phyloP scores from a whole-genome alignment of 1,140 invertebrate genomes.

The Pseudomyrmex pallidus region DNA sequence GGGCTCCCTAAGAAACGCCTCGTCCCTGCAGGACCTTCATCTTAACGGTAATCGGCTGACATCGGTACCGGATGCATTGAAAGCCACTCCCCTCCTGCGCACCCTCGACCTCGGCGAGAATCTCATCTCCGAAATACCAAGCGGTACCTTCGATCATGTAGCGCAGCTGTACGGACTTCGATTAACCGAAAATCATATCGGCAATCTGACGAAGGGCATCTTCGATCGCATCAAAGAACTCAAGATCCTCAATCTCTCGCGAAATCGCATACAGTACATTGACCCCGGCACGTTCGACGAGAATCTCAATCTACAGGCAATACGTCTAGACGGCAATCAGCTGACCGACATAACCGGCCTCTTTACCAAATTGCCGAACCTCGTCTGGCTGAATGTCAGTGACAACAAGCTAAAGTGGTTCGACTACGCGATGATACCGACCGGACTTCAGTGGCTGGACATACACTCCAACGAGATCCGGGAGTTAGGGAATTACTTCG shows the following conservation, averaged over 20 bases:
- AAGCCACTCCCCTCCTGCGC: conserved; percentile 91
- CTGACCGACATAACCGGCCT: conserved; percentile 93
- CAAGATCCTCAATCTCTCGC: conserved; percentile 94
- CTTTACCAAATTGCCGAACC: conserved; percentile 93
- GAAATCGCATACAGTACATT: conserved; percentile 94
- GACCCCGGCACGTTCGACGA: conserved; percentile 94
- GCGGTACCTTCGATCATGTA: conserved; percentile 93
- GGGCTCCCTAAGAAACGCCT: conserved; percentile 93
- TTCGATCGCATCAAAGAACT: conserved; percentile 93
- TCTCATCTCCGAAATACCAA: conserved; percentile 92
- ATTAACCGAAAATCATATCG: conserved; percentile 94
- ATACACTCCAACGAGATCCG: conserved; percentile 94
- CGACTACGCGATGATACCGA: conserved; percentile 96
- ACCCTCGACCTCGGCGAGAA: conserved; percentile 96
- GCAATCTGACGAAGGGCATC: conserved; percentile 93
- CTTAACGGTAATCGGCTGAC: conserved; percentile 94
- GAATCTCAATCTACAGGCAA: conserved; percentile 93
- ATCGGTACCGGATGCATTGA: conserved; percentile 93
- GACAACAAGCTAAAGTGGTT: conserved; percentile 95
- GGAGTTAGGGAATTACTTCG: conserved; percentile 95
- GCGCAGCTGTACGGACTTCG: conserved; percentile 92
- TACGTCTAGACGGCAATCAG: conserved; percentile 95
- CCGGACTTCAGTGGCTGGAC: conserved; percentile 95
- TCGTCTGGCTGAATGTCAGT: conserved; percentile 96
- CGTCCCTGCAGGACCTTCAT: conserved; percentile 94